Base-by-base conservation (phyloP, 2,113 vertebrate species). In the Cricetomys ansorgei region DNA sequence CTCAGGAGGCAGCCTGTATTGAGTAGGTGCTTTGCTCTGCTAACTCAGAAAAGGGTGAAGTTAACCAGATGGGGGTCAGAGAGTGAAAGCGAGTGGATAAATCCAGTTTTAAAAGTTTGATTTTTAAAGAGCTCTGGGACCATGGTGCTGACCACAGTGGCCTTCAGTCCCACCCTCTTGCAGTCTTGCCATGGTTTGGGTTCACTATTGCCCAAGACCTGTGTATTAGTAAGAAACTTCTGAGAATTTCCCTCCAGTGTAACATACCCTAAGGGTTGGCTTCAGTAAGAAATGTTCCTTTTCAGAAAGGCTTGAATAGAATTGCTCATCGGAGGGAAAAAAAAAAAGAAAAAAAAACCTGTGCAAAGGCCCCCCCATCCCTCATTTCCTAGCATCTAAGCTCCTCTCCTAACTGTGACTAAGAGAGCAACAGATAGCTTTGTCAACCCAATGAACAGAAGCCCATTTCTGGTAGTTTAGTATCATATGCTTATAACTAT, bases 251-350 rank as follows among this genome's bases (percentile, higher is more conserved):
- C 64, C 72, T 79, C 16, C 13, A 72, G 65, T 5, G 19, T 70
- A 50, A n/a, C 65, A 92, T 75, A 86, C 70, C n/a, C 27, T 81
- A 0, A 16, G 37, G 57, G 31, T 76, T 48, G 89, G n/a, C 67
- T 89, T 76, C 70, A 65, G 81, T 93, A 34, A 79, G 57, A 89
- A 94, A 93, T 89, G 45, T 1, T 48, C 15, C 45, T 72, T 91
- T 93, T 53, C 31, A 53, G 40, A 34, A 91, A 93, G 80, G 19
- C n/a, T 87, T 25, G 34, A 17, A 3, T 85, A 93, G 53, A 92
- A 65, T 73, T 81, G 50, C 59, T 76, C 13, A 40, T 57, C 37
- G 62, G 55, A 62, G n/a, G n/a, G n/a, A 2, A 12, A 23, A 25
- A 40, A 81, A 59, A 57, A 2, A 12, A 23, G 12, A 40, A 81